Percentiles rank a stretch among this genome's conserved stretches.
Conservation (phyloP, 2,797 vertebrate species). For the Chiroxiphia lanceolata region DNA sequence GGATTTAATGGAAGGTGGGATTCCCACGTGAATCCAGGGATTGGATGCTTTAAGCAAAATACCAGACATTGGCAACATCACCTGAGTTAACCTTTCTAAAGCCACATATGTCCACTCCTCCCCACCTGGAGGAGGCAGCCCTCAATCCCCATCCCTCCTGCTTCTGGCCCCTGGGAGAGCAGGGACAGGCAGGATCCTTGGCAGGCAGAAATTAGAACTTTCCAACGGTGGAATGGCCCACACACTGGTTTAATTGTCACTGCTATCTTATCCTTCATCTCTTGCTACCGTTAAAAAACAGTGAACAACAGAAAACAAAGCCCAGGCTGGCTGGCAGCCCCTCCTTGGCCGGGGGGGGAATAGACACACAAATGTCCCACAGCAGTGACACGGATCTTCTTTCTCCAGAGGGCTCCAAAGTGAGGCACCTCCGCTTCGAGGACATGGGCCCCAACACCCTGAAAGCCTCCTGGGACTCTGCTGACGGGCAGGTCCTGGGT, state of each 20-base stretch:
- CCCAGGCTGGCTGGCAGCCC: neutral
- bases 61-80: neutral
- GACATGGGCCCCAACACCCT: slow-evolving; percentile 3
- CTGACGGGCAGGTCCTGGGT: neutral
- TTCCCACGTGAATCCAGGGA: neutral
- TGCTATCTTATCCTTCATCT: neutral
- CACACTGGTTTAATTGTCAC: neutral
- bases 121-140: neutral
- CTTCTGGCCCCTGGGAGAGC: neutral
- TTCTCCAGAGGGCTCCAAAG: slow-evolving; percentile 1
- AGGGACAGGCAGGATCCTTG: neutral
- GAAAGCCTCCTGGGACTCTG: slow-evolving; percentile 46
- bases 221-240: neutral
- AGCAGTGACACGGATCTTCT: accelerated
- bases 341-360: neutral
- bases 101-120: accelerated
- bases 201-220: neutral
- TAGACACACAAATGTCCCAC: accelerated
- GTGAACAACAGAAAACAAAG: neutral
- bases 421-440: slow-evolving; percentile 49
- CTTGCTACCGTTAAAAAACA: neutral
- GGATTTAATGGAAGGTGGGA: neutral
- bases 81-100: neutral
- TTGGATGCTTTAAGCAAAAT: neutral
- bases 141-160: neutral